Evolutionary conservation across 2,113 vertebrate species (phyloP), one percentile per base, ranked within the genome.

Genomic region (Cyanistes caeruleus): DNA sequence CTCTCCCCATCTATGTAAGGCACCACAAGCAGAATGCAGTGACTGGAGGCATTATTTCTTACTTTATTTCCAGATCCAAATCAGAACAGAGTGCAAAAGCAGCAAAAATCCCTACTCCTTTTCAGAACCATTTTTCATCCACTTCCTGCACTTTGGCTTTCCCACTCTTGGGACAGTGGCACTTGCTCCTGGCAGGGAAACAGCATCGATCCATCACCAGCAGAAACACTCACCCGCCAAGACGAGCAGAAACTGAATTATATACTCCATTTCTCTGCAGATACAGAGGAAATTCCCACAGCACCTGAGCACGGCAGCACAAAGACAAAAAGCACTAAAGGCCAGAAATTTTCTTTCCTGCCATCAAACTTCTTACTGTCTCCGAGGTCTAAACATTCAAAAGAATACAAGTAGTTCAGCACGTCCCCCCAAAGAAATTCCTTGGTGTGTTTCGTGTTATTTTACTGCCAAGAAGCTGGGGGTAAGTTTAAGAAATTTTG

Each of bases 251-350:
- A 89, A 91, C 4, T 7, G 69, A 85, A 72, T 72, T 64, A 89
- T 60, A 72, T 11, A 92, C 73, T 79, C 84, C 87, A 76, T 91
- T 96, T 93, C 87, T 76, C 93, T 39, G 58, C 84, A 95, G 91
- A 72, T 16, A 82, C 25, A 82, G 56, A 43, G 27, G 83, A 84
- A 96, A 95, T 74, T 70, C 95, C 89, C 79, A 80, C 37, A 37
- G 74, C 93, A 77, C 75, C 91, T 65, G 41, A 88, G 72, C 67
- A n/a, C 0, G 25, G 76, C 79, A 77, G 58, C 63, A 90, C 14
- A 2, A 83, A 84, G 55, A 85, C 15, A 13, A 30, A 81, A 87
- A 91, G 73, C 49, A 94, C 53, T 63, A 37, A 84, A 90, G 43
- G 70, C 56, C 69, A 81, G 77, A 52, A 62, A 7, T 63, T 13